These are phyloP conservation scores for Amblyraja radiata DNA, from an alignment of 2,797 vertebrate genomes.

Conservation along the genomic window DNA sequence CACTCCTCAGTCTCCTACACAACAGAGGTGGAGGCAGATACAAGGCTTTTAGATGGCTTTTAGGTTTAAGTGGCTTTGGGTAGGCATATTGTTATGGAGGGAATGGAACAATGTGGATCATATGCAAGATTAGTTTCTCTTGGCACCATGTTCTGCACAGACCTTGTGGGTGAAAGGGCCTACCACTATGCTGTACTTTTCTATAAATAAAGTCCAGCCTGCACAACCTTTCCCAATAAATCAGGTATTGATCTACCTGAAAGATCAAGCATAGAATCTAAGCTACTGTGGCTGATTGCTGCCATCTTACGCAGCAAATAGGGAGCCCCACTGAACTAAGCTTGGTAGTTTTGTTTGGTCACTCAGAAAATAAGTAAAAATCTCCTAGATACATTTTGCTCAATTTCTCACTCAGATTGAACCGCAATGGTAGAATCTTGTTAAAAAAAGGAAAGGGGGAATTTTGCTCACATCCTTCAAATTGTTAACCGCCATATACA, in stretches of 20 bases:
- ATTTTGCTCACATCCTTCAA: background rate
- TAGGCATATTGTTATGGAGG: no score
- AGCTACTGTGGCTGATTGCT: background rate
- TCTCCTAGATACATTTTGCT: background rate
- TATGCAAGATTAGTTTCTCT: no score
- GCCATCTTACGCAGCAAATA: background rate
- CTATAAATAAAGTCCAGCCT: no score
- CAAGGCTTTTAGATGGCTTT: no score
- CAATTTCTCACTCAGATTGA: background rate
- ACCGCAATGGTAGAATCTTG: background rate
- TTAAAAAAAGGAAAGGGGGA: background rate
- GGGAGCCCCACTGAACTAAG: background rate
- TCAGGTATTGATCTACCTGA: background rate
- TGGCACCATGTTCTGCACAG: no score
- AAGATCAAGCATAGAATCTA: background rate
- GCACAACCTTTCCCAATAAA: no score
- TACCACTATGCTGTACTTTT: no score
- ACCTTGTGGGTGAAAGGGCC: no score
- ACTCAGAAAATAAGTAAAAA: background rate
- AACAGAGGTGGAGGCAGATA: no score
- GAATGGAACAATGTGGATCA: no score
- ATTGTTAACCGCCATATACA: background rate
- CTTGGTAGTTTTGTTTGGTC: background rate
- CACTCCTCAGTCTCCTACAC: no score
- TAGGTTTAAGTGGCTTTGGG: no score